These are phyloP conservation scores for Nycticorax nycticorax DNA, from an alignment of 2,113 vertebrate species.

Conservation along the genomic window DNA sequence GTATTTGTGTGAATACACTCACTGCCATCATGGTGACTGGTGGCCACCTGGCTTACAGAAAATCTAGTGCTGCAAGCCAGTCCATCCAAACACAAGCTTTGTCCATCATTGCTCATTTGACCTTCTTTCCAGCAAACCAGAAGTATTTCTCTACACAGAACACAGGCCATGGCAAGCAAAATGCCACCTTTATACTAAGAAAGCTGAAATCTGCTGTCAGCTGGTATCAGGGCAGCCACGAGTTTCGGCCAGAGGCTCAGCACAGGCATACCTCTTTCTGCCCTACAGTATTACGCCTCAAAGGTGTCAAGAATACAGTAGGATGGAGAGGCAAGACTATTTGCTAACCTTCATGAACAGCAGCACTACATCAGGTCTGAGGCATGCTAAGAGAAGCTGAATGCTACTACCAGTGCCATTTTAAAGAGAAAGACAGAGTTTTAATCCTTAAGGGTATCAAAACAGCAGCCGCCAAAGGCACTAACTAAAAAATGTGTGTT, in stretches of 20 bases:
- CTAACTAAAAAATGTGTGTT: background rate
- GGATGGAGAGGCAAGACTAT: background rate
- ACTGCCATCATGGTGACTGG: background rate
- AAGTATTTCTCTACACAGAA: background rate
- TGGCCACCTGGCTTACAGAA: background rate
- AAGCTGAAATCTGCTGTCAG: background rate
- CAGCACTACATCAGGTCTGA: background rate
- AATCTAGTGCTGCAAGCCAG: background rate
- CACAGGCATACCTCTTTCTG: background rate
- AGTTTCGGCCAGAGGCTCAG: background rate
- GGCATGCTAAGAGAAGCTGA: background rate
- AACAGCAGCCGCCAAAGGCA: background rate
- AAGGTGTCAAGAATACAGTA: background rate
- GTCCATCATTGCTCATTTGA: background rate
- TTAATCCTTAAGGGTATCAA: background rate
- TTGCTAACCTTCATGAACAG: background rate
- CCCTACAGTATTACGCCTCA: background rate
- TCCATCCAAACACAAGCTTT: background rate
- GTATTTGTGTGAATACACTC: background rate
- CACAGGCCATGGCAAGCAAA: background rate
- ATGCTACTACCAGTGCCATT: background rate
- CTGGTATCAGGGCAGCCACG: background rate
- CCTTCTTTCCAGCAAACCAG: background rate
- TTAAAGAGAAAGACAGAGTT: background rate
- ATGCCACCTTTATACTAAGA: background rate